These are phyloP conservation scores for Sarcophaga bullata DNA, from an alignment of 1,140 invertebrate genomes.

Conservation along the genomic window DNA sequence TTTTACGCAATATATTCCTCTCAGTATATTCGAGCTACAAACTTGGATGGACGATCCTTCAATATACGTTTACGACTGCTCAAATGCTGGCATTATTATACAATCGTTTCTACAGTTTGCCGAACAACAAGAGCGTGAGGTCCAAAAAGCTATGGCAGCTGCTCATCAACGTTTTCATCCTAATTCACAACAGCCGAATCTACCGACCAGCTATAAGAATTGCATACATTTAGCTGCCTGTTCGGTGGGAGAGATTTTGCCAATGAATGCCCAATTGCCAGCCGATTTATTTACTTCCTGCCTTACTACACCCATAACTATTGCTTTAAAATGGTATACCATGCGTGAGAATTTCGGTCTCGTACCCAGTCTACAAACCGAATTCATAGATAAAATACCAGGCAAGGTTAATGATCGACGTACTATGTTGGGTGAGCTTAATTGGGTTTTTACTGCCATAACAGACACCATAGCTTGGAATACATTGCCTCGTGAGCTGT, in stretches of 20 bases:
- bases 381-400: constrained; percentile 94
- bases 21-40: constrained; percentile 98
- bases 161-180: constrained; percentile 44
- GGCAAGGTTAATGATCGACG: constrained; percentile 93
- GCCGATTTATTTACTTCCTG: constrained; percentile 98
- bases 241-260: constrained; percentile 88
- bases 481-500: constrained; percentile 88
- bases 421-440: constrained; percentile 98
- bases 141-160: constrained; percentile 71
- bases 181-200: constrained; percentile 36
- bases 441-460: constrained; percentile 99
- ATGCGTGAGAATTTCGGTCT: constrained; percentile 83
- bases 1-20: constrained; percentile 98
- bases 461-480: constrained; percentile 99
- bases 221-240: constrained; percentile 98
- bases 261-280: constrained; percentile 98
- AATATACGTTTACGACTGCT: constrained; percentile 99
- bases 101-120: constrained; percentile 93
- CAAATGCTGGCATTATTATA: constrained; percentile 96
- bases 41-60: constrained; percentile 99
- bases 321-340: constrained; percentile 94
- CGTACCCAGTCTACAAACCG: constrained; percentile 81
- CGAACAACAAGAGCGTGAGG: constrained; percentile 89
- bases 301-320: constrained; percentile 97
- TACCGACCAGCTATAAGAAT: constrained; percentile 75